A percentile compares a stretch with the other conserved stretches of the same genome.
phyloP scores from a whole-genome alignment of 2,888 invertebrate genomes.

The Orthosia incerta region DNA sequence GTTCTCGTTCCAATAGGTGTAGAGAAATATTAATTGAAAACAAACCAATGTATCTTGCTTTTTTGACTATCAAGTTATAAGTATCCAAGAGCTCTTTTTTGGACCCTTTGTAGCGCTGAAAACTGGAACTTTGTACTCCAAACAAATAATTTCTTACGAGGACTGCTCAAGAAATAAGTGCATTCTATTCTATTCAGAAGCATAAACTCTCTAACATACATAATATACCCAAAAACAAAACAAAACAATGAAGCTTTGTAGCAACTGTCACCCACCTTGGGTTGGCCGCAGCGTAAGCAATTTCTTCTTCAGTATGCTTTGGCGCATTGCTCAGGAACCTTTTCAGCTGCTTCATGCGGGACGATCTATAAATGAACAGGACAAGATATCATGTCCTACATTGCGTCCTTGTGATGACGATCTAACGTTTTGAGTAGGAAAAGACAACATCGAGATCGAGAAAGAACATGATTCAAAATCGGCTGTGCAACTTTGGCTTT shows the following conservation, averaged over 20 bases:
- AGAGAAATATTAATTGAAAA: background rate
- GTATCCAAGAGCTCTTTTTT: background rate
- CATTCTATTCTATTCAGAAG: conserved; percentile 7
- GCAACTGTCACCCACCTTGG: conserved; percentile 36
- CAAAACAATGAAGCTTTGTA: background rate
- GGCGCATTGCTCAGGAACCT: conserved; percentile 60
- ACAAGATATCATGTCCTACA: conserved; percentile 42
- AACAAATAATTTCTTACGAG: background rate
- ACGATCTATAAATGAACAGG: conserved; percentile 47
- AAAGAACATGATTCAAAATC: too few relatives aligned
- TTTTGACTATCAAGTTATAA: background rate
- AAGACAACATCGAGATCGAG: too few relatives aligned
- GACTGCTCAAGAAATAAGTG: background rate
- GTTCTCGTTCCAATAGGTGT: background rate
- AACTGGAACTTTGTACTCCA: too few relatives aligned
- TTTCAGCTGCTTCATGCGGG: conserved; percentile 54
- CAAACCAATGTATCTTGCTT: conserved; percentile 19
- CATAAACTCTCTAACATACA: background rate
- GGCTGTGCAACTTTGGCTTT: too few relatives aligned
- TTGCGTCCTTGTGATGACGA: too few relatives aligned
- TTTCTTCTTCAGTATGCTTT: conserved; percentile 39
- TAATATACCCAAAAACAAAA: background rate
- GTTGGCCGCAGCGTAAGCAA: conserved; percentile 19
- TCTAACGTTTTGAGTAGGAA: too few relatives aligned
- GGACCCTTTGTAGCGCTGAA: background rate